Base-by-base conservation (phyloP, 2,888 invertebrate species). In the Diaphora mendica region DNA sequence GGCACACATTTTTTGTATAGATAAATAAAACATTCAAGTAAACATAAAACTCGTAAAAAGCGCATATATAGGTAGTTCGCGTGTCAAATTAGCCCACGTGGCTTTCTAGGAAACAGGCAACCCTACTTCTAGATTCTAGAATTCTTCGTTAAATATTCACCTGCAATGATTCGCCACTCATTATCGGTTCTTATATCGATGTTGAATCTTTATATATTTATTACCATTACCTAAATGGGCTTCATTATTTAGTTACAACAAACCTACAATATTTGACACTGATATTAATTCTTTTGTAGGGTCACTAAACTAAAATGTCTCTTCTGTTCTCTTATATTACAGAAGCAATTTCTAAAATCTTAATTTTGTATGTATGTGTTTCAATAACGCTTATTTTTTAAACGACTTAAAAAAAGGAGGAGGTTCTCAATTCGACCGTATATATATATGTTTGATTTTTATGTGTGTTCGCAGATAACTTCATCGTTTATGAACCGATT, bases 31-130 rank as follows among this genome's bases (percentile, higher is more conserved):
- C 59, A 26, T 13, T 26, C 9, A 26, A 15, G 5, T 59, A 11
- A 59, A 59, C 11, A 59, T 15, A 15, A n/a, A 59, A 13, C 15
- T 3, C 5, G 4, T 33, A 35, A 20, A 64, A 64, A 33, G 64
- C 33, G 64, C 20, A 17, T 9, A 64, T 20, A 33, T 87, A 85
- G 82, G 81, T 84, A 84, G 78, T 83, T 88, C 81, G 88, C 88
- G 86, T 88, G 88, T 82, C 82, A 76, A 23, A 75, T 23, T 9
- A 26, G 39, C 20, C n/a, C 64, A 68, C 26, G 68, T 72, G 68
- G 33, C 51, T 44, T 68, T 72, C 72, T 64, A 26, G 35, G 68
- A 72, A 72, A n/a, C 62, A 64, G 55, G 20, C n/a, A 7, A 23
- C 20, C 39, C 67, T 55, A 39, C n/a, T 33, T 71, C 64, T 59